Evolutionary conservation across 2,888 invertebrate genomes (phyloP).

Genomic region (Cantharis rustica): DNA sequence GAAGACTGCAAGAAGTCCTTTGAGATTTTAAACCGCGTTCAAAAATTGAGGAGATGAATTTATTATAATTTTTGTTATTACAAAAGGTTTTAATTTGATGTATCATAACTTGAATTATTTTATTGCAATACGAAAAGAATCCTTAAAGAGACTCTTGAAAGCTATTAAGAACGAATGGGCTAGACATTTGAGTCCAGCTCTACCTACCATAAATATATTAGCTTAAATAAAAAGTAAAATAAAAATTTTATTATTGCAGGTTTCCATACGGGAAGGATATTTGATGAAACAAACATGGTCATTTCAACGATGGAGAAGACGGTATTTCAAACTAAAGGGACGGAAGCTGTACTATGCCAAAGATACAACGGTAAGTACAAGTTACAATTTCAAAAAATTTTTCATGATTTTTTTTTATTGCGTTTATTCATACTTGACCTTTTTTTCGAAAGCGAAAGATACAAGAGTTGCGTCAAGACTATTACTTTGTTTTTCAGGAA

Average conservation of each 20-base stretch:
- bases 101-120: no score
- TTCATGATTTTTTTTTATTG: neutral
- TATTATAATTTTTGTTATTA: no score
- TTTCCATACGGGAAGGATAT: conserved; percentile 77
- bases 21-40: no score
- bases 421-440: neutral
- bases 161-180: no score
- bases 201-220: neutral
- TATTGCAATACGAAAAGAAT: no score
- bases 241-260: conserved; percentile 48
- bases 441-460: neutral
- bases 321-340: conserved; percentile 83
- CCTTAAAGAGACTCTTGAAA: no score
- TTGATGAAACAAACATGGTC: conserved; percentile 86
- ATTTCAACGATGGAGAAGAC: conserved; percentile 83
- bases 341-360: conserved; percentile 86
- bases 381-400: neutral
- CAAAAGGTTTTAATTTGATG: no score
- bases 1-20: neutral
- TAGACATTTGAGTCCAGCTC: neutral
- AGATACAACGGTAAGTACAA: conserved; percentile 73
- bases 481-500: neutral
- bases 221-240: neutral
- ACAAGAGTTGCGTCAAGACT: neutral
- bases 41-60: no score